These are phyloP conservation scores for Pissodes strobi DNA, from an alignment of 1,140 invertebrate species.

Conservation along the genomic window DNA sequence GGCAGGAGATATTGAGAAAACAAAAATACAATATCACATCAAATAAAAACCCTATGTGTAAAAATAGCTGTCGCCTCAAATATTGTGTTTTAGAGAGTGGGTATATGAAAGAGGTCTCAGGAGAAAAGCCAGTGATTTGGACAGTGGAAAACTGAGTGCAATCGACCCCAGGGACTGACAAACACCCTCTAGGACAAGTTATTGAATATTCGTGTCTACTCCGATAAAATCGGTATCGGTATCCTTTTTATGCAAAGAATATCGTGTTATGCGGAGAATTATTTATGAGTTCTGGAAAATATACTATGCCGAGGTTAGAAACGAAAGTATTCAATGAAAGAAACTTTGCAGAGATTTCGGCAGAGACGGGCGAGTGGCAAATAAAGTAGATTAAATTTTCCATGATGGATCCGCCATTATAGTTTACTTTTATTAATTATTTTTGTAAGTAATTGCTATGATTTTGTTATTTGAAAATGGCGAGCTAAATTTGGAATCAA, in stretches of 20 bases:
- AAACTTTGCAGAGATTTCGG: constrained; percentile 2
- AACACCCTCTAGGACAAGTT: constrained; percentile 46
- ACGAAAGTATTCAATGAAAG: constrained; percentile 33
- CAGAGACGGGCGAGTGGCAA: too few species aligned
- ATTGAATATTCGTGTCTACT: constrained; percentile 49
- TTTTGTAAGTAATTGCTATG: too few species aligned
- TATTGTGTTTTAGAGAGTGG: constrained; percentile 44
- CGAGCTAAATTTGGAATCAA: too few species aligned
- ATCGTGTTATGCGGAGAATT: constrained; percentile 42
- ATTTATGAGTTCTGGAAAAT: constrained; percentile 39
- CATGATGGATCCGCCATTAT: too few species aligned
- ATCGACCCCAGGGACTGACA: constrained; percentile 36
- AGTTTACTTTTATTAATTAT: too few species aligned
- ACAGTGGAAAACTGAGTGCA: constrained; percentile 48
- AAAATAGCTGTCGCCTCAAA: constrained; percentile 43
- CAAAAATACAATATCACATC: neutral
- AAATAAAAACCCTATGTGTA: constrained; percentile 17
- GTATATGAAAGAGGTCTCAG: constrained; percentile 29
- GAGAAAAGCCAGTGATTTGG: constrained; percentile 45
- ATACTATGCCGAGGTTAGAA: constrained; percentile 25
- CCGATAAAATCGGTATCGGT: constrained; percentile 43
- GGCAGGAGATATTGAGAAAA: too few species aligned
- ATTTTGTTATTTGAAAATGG: too few species aligned
- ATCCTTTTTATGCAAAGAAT: constrained; percentile 45
- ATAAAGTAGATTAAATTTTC: too few species aligned